Conservation (phyloP, 1,140 invertebrate genomes). For the Spodoptera litura region DNA sequence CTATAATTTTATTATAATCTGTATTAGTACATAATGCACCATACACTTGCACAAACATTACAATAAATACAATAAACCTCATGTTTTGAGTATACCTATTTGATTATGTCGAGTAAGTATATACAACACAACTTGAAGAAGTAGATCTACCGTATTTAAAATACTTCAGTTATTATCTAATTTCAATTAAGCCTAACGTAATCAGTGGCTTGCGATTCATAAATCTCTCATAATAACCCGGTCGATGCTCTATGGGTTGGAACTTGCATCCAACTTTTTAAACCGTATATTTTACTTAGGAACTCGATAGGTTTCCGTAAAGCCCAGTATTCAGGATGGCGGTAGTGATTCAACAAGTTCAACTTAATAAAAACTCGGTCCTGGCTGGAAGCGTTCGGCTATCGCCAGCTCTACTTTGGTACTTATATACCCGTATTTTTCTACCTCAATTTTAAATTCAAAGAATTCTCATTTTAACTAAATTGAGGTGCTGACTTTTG, state of each 20-base stretch:
- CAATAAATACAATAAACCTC: no score
- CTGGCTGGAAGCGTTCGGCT: slow-evolving; percentile 30
- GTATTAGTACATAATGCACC: no score
- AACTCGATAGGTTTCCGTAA: slow-evolving; percentile 2
- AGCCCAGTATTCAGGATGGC: slow-evolving; percentile 5
- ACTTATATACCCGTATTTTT: slow-evolving; percentile 13
- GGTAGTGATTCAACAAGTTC: slow-evolving; percentile 50
- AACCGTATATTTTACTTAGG: slow-evolving; percentile 26
- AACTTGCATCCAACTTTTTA: not conserved
- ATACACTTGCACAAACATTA: no score
- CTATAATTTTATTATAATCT: no score
- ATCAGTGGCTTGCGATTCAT: not conserved
- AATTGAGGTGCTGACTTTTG: not conserved
- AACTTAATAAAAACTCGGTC: slow-evolving; percentile 55
- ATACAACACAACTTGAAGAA: no score
- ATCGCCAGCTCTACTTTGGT: slow-evolving; percentile 29
- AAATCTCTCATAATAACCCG: slow-evolving; percentile 3
- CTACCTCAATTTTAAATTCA: slow-evolving; percentile 12
- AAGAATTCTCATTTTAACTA: slow-evolving; percentile 16
- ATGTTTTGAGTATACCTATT: not conserved
- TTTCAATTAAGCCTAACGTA: not conserved
- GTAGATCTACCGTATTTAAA: no score
- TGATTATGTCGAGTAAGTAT: not conserved
- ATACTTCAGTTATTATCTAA: no score
- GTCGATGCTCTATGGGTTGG: not conserved